Evolutionary conservation across 1,140 invertebrate species (phyloP).

Genomic region (Solenopsis fugax): DNA sequence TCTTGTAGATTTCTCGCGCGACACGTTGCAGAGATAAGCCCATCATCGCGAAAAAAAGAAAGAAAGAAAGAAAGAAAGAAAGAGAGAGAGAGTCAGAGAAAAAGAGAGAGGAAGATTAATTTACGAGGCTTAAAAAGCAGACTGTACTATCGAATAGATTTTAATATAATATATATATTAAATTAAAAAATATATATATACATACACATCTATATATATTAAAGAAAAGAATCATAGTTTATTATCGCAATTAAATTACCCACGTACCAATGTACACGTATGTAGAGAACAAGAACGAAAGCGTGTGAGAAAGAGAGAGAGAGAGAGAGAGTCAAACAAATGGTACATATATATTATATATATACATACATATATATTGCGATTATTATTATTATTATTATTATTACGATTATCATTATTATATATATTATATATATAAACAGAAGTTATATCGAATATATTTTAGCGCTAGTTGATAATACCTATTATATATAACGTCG

Average conservation of each 20-base stretch:
- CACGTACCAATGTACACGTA: conserved; percentile 67
- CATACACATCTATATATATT: conserved; percentile 64
- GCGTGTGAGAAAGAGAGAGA: conserved; percentile 53
- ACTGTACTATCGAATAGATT: conserved; percentile 86
- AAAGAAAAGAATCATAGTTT: conserved; percentile 81
- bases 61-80: conserved; percentile 43
- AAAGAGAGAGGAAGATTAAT: conserved; percentile 69
- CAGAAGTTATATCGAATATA: conserved; percentile 86
- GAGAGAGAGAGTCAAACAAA: conserved; percentile 59
- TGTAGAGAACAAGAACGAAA: conserved; percentile 67
- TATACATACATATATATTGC: conserved; percentile 70
- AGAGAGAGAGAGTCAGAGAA: conserved; percentile 59
- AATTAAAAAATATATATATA: conserved; percentile 71
- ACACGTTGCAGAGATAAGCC: conserved; percentile 71
- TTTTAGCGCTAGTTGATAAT: conserved; percentile 86
- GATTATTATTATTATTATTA: conserved; percentile 76
- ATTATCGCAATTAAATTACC: conserved; percentile 78
- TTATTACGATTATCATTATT: conserved; percentile 82
- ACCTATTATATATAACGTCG: conserved; percentile 83
- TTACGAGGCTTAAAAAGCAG: conserved; percentile 86
- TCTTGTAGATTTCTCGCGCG: conserved; percentile 76
- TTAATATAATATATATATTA: conserved; percentile 80
- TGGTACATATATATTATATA: conserved; percentile 62
- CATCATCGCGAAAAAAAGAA: conserved; percentile 37
- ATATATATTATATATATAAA: conserved; percentile 83